These are phyloP conservation scores for Varanus komodoensis DNA, from an alignment of 2,113 vertebrate species.

Conservation along the genomic window DNA sequence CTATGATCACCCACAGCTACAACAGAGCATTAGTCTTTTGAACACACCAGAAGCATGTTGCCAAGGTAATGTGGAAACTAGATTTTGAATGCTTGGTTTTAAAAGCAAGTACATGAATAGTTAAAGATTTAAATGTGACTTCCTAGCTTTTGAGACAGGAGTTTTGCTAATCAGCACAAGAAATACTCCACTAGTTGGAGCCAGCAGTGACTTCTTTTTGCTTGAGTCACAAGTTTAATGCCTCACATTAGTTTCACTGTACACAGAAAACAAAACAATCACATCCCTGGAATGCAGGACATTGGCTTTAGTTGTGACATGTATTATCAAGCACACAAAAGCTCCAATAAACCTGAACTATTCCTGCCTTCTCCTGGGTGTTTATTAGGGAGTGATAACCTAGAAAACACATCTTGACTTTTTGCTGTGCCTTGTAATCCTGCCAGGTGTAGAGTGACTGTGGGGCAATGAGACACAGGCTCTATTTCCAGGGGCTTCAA, in stretches of 20 bases:
- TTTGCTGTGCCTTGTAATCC: background rate
- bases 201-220: conserved; percentile 8
- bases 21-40: background rate
- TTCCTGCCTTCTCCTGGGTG: conserved; percentile 17
- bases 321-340: conserved; percentile 3
- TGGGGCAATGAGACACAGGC: background rate
- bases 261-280: conserved; percentile 16
- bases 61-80: background rate
- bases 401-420: conserved; percentile 7
- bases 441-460: background rate
- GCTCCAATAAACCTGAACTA: conserved; percentile 19
- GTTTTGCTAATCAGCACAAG: conserved; percentile 14
- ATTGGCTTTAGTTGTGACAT: conserved; percentile 20
- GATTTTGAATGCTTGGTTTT: conserved; percentile 7
- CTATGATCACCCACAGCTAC: background rate
- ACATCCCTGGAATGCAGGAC: conserved; percentile 28
- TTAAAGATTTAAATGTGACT: background rate
- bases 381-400: conserved; percentile 28
- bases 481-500: conserved; percentile 6
- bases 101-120: background rate
- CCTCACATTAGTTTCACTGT: background rate
- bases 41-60: background rate
- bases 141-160: conserved; percentile 14
- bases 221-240: conserved; percentile 19
- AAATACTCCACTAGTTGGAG: conserved; percentile 11